Percentiles rank a stretch among this genome's conserved stretches.
Evolutionary conservation across 2,113 vertebrate species (phyloP).

Genomic region (Apodemus sylvaticus): DNA sequence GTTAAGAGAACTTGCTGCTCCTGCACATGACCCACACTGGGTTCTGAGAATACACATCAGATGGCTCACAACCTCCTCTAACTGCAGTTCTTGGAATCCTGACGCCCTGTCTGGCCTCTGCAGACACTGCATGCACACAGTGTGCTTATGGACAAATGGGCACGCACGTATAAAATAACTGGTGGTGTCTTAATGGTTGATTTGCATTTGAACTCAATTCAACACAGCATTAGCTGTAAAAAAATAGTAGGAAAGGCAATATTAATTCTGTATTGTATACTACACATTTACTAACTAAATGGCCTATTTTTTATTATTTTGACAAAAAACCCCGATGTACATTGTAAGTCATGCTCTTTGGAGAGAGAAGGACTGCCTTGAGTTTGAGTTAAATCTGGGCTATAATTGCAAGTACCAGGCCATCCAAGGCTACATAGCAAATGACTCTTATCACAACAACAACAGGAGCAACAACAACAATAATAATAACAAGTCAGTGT

Average conservation of each 20-base stretch:
- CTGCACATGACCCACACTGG: not conserved
- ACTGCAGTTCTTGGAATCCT: not conserved
- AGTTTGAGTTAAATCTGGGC: not conserved
- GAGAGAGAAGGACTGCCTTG: no score
- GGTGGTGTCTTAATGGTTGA: not conserved
- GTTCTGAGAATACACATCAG: no score
- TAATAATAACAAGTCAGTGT: not conserved
- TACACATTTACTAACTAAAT: not conserved
- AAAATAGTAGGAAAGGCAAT: not conserved
- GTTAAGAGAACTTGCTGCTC: not conserved
- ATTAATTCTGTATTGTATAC: not conserved
- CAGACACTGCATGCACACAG: not conserved
- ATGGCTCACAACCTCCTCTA: not conserved
- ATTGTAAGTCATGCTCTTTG: not conserved
- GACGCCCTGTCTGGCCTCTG: no score
- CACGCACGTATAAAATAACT: not conserved
- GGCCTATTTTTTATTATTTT: constrained; percentile 24
- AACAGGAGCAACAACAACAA: no score
- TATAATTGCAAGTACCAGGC: not conserved
- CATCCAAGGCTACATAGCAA: not conserved
- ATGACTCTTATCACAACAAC: not conserved
- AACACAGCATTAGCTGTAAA: not conserved
- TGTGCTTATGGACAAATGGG: not conserved
- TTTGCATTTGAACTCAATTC: not conserved
- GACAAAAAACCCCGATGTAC: not conserved